phyloP scores from a whole-genome alignment of 2,113 vertebrate species.

The Pogonocichla stellata region DNA sequence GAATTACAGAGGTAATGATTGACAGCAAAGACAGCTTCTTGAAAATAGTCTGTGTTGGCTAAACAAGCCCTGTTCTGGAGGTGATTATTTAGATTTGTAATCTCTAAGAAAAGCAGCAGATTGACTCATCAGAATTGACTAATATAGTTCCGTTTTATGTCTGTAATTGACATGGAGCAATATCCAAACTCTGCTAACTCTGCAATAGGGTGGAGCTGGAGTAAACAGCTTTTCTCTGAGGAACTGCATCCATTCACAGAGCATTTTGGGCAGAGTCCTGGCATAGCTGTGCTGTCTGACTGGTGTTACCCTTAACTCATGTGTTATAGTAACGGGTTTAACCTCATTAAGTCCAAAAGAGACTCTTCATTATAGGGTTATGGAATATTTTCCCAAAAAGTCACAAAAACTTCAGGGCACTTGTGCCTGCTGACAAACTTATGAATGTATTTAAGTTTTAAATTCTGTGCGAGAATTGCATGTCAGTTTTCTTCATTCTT shows the following conservation, averaged over 20 bases:
- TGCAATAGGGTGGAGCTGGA: slow-evolving; percentile 45
- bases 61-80: not conserved
- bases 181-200: not conserved
- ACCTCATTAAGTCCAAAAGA: not conserved
- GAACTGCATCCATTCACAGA: not conserved
- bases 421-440: not conserved
- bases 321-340: not conserved
- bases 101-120: slow-evolving; percentile 38
- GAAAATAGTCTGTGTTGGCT: not conserved
- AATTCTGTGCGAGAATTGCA: not conserved
- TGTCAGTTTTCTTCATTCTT: not conserved
- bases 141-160: slow-evolving; percentile 34
- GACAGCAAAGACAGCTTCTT: not conserved
- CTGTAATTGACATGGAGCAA: slow-evolving; percentile 46
- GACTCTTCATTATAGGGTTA: not conserved
- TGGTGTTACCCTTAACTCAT: not conserved
- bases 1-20: not conserved
- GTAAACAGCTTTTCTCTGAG: not conserved
- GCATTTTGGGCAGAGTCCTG: not conserved
- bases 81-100: not conserved
- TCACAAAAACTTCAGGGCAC: not conserved
- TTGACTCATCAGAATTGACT: slow-evolving; percentile 57
- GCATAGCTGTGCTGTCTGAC: not conserved
- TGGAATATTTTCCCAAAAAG: not conserved
- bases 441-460: not conserved